phyloP scores from a whole-genome alignment of 2,113 vertebrate genomes.

The Condylura cristata region DNA sequence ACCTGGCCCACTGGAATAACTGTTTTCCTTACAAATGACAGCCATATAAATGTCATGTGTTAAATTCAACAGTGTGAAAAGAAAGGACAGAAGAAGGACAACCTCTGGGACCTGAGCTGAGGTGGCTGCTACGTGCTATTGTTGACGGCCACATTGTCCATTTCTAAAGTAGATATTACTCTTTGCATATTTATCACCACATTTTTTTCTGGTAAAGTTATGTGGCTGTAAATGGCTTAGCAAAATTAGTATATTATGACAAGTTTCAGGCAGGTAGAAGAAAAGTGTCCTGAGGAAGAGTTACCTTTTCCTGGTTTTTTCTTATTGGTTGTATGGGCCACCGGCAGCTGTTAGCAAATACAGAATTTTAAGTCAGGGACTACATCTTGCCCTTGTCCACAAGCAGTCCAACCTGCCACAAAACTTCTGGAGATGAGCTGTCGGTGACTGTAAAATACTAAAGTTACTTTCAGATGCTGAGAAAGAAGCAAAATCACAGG shows the following conservation, averaged over 20 bases:
- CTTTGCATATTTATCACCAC: background rate
- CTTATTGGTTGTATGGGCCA: background rate
- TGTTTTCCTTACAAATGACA: conserved; percentile 1
- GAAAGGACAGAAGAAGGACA: background rate
- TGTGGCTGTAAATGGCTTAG: background rate
- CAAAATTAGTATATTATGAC: background rate
- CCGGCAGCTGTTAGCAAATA: background rate
- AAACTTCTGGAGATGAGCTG: background rate
- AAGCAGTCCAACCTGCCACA: background rate
- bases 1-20: background rate
- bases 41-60: background rate
- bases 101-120: background rate
- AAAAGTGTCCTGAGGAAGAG: background rate
- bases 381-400: background rate
- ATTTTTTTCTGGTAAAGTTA: background rate
- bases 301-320: background rate
- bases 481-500: background rate
- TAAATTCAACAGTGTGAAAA: background rate
- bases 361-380: background rate
- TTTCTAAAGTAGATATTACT: background rate
- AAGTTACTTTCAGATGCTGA: background rate
- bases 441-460: background rate
- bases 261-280: background rate
- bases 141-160: background rate
- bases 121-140: background rate